A percentile compares a stretch with the other conserved stretches of the same genome.
These are phyloP conservation scores for Calameuta filiformis DNA, from an alignment of 2,888 invertebrate genomes.

Conservation along the genomic window DNA sequence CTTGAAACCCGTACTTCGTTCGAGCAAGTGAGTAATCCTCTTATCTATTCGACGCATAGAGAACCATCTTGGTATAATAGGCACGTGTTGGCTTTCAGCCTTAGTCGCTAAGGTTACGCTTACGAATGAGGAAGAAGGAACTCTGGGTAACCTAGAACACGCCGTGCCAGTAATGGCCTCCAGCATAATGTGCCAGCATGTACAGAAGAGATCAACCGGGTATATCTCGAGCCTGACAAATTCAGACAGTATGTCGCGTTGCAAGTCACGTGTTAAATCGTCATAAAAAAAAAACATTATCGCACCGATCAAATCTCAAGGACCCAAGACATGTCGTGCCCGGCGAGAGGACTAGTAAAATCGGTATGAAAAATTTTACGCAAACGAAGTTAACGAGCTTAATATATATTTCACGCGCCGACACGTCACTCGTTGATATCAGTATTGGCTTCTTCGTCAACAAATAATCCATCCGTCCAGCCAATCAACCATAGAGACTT, in stretches of 20 bases:
- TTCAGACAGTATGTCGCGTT: not conserved
- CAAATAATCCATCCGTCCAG: not conserved
- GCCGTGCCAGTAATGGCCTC: not conserved
- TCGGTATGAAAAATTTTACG: not conserved
- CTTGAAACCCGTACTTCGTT: not conserved
- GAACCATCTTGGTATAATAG: not conserved
- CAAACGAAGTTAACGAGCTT: not conserved
- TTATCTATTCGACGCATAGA: not conserved
- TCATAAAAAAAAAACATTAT: too few relatives aligned
- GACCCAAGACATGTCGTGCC: not conserved
- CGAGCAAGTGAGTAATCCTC: not conserved
- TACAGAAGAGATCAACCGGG: not conserved
- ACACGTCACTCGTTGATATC: not conserved
- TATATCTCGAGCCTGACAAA: not conserved
- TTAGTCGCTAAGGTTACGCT: not conserved
- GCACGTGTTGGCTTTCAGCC: not conserved
- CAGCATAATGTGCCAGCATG: not conserved
- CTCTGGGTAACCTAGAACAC: not conserved
- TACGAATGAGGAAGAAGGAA: not conserved
- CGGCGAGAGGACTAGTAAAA: not conserved
- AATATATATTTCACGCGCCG: not conserved
- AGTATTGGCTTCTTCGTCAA: not conserved
- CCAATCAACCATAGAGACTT: not conserved
- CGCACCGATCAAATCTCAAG: not conserved
- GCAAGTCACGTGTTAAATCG: not conserved